These are phyloP conservation scores for Prosopocoilus inquinatus DNA, from an alignment of 2,888 invertebrate genomes.

Conservation along the genomic window DNA sequence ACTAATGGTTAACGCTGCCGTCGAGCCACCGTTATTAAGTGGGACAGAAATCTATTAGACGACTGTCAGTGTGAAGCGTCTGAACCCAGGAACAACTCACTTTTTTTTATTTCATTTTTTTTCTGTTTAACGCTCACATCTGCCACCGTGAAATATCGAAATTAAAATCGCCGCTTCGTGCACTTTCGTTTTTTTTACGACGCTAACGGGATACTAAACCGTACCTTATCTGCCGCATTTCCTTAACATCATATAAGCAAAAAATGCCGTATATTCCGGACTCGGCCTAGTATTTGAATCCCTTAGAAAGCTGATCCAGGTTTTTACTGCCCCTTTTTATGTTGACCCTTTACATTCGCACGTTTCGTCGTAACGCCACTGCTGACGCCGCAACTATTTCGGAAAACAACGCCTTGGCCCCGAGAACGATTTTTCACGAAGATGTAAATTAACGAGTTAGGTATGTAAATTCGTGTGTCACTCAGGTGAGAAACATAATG, in stretches of 20 bases:
- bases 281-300: slow-evolving; percentile 27
- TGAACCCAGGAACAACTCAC: slow-evolving; percentile 14
- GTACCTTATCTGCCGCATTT: no score
- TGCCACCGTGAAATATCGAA: neutral
- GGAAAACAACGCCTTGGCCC: no score
- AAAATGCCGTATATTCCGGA: slow-evolving; percentile 27
- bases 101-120: slow-evolving; percentile 20
- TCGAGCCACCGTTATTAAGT: slow-evolving; percentile 44
- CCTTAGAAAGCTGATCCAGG: slow-evolving; percentile 27
- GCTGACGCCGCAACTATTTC: no score
- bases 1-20: slow-evolving; percentile 45
- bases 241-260: slow-evolving; percentile 20
- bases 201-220: no score
- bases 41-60: slow-evolving; percentile 45
- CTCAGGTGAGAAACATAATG: no score
- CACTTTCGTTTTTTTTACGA: no score
- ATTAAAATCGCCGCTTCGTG: no score
- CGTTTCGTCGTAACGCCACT: slow-evolving; percentile 23
- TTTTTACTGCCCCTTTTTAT: slow-evolving; percentile 29
- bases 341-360: slow-evolving; percentile 28
- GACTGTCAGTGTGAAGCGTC: slow-evolving; percentile 35
- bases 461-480: no score
- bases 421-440: no score
- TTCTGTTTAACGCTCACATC: slow-evolving; percentile 3
- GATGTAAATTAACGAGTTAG: no score